phyloP scores from a whole-genome alignment of 1,140 invertebrate genomes.

The Phocides pigmalion region DNA sequence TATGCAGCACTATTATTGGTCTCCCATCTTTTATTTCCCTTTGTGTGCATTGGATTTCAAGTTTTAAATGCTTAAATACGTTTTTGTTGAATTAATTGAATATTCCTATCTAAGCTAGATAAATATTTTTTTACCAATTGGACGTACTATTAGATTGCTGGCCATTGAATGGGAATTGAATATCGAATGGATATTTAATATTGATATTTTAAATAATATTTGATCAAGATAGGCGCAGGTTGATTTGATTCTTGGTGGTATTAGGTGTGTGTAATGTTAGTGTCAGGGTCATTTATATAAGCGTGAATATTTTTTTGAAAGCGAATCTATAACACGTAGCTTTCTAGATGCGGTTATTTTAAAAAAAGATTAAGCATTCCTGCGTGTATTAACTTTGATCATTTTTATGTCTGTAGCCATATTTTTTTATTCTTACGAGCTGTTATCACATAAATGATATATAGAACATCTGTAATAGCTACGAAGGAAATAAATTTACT shows the following conservation, averaged over 20 bases:
- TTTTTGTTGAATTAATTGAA: not conserved
- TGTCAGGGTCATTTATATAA: too few species aligned
- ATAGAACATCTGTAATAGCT: conserved; percentile 29
- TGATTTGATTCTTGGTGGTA: too few species aligned
- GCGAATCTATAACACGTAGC: too few species aligned
- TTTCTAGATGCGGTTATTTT: too few species aligned
- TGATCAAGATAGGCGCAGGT: too few species aligned
- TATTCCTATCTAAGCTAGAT: not conserved
- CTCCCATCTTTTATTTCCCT: conserved; percentile 1
- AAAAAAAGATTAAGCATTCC: too few species aligned
- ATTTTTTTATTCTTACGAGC: conserved; percentile 17
- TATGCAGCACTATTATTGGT: conserved; percentile 11
- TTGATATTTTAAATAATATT: too few species aligned
- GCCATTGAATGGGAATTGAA: not conserved
- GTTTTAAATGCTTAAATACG: not conserved
- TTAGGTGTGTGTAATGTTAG: too few species aligned
- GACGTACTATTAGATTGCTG: not conserved
- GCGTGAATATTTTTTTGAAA: too few species aligned
- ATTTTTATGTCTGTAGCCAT: conserved; percentile 5
- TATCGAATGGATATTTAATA: not conserved
- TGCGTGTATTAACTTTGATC: not conserved
- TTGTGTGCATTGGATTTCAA: not conserved
- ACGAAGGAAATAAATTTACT: conserved; percentile 27
- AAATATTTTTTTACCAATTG: not conserved
- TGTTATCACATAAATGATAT: conserved; percentile 28